Evolutionary conservation across 2,113 vertebrate genomes (phyloP), one percentile per base, ranked within the genome.

Genomic region (Lepus europaeus): DNA sequence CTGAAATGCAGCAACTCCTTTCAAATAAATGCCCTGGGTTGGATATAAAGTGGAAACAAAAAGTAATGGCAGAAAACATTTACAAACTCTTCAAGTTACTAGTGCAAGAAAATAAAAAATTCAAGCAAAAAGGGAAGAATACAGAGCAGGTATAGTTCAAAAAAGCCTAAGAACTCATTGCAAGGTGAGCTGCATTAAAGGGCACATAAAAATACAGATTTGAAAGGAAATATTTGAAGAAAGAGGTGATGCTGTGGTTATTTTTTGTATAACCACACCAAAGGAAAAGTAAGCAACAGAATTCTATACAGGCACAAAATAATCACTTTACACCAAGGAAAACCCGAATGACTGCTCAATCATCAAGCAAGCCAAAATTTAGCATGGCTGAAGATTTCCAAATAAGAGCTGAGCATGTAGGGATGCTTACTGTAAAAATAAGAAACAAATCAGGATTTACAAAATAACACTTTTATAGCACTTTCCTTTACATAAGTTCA

Each of bases 11-110:
- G 17, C 39, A 94, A 95, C 39, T 77, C 36, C 72, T 95, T 85
- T 81, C 64, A 95, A 96, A 93, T 73, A 90, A 73, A 93, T 94
- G 90, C 27, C 74, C 39, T 88, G 70, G 59, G 45, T 51, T 94
- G 12, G 25, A 74, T 11, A 93, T 49, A 84, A 96, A 82, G 61
- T 64, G 36, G 82, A 77, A 84, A 96, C 79, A 70, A 63, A 82
- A 29, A 19, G 81, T 77, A 87, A 95, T 77, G 72, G 72, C 87
- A 92, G 51, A 94, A 97, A 88, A 45, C 33, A 84, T 16, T 84
- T 95, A 19, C 10, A 87, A 87, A 90, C 49, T 80, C 77, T 95
- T 87, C 81, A 93, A 83, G 45, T 82, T 94, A 94, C 76, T 19
- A 94, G 27, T n/a, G 68, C 11, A 63, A 89, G n/a, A 9, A 20